Conservation (phyloP, 2,797 vertebrate species). For the Myiothlypis chrysogaster region DNA sequence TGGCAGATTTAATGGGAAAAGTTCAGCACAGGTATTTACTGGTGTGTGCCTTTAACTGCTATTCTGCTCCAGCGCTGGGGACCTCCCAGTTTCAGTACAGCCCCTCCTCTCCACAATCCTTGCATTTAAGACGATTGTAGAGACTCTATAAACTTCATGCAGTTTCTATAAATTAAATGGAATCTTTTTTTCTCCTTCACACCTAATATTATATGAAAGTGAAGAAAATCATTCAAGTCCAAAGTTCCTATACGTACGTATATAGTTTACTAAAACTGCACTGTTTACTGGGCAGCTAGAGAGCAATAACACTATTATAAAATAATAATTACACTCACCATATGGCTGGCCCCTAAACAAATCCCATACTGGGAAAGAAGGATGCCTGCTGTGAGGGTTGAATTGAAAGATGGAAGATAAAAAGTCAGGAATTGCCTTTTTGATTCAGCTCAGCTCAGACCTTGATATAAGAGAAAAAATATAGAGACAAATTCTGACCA, state of each 20-base stretch:
- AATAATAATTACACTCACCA: conserved; percentile 54
- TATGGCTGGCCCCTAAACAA: conserved; percentile 29
- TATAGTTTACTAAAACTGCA: conserved; percentile 39
- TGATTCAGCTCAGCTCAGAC: not conserved
- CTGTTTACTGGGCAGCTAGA: conserved; percentile 57
- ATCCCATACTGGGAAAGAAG: conserved; percentile 28
- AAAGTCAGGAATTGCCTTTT: not conserved
- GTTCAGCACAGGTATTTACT: conserved; percentile 34
- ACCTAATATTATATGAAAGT: conserved; percentile 66
- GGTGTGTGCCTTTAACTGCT: conserved; percentile 3
- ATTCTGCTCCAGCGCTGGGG: not conserved
- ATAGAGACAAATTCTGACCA: not conserved
- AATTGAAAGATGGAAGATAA: conserved; percentile 16
- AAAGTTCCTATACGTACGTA: conserved; percentile 22
- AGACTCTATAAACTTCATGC: conserved; percentile 75
- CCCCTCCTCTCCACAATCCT: not conserved
- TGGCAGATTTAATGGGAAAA: conserved; percentile 4
- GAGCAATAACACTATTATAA: conserved; percentile 62
- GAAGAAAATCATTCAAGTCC: conserved; percentile 50
- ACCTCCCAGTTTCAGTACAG: conserved; percentile 30
- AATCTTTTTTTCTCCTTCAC: conserved; percentile 60
- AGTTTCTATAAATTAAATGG: conserved; percentile 69
- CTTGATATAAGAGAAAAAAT: not conserved
- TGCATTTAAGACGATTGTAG: conserved; percentile 1
- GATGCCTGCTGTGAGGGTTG: conserved; percentile 12